Percentiles rank a stretch among this genome's conserved stretches.
Evolutionary conservation across 2,888 invertebrate species (phyloP).

Genomic region (Phyllotreta cruciferae): DNA sequence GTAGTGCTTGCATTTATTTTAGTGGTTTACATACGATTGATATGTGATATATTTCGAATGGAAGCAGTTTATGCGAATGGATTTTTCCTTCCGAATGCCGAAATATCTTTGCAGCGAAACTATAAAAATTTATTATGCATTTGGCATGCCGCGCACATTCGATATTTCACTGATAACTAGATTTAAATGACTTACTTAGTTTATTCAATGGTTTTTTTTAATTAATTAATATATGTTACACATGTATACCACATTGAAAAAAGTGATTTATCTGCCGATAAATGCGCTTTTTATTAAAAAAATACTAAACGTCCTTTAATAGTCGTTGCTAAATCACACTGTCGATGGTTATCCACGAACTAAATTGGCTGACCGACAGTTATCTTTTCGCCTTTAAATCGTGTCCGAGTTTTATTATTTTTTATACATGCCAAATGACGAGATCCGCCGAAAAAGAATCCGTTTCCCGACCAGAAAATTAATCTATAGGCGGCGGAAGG

Average conservation of each 20-base stretch:
- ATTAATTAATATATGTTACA: constrained; percentile 38
- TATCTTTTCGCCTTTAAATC: constrained; percentile 2
- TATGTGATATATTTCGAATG: neutral
- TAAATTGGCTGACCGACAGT: constrained; percentile 14
- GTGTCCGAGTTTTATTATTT: neutral
- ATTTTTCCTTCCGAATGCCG: neutral
- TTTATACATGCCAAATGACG: too few species aligned
- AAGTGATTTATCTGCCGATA: constrained; percentile 50
- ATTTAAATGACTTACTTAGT: constrained; percentile 21
- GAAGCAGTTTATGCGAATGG: neutral
- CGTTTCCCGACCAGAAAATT: too few species aligned
- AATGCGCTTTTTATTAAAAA: constrained; percentile 46
- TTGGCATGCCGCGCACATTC: constrained; percentile 16
- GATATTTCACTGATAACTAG: constrained; percentile 19
- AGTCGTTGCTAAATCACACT: constrained; percentile 42
- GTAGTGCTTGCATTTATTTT: constrained; percentile 10
- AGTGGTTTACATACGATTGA: neutral
- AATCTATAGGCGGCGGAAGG: too few species aligned
- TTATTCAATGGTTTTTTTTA: constrained; percentile 21
- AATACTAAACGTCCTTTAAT: constrained; percentile 54
- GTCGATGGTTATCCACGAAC: constrained; percentile 33
- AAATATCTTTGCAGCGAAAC: constrained; percentile 9
- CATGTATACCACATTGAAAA: constrained; percentile 55
- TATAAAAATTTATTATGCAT: constrained; percentile 11
- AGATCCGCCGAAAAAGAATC: too few species aligned